Percentiles rank a stretch among this genome's conserved stretches.
Conservation (phyloP, 2,888 invertebrate species). For the Margaritifera margaritifera region DNA sequence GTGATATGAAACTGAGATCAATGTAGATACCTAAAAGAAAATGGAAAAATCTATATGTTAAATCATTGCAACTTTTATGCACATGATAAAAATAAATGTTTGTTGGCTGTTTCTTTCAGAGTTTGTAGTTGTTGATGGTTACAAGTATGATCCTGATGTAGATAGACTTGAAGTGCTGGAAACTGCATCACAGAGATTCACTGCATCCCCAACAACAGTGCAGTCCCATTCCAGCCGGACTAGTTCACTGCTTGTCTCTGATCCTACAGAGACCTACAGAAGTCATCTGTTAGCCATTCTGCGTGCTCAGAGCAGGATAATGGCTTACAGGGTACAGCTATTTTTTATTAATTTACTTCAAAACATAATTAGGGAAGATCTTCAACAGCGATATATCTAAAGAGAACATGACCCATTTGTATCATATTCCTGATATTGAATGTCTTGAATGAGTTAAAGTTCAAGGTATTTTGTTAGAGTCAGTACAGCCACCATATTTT, state of each 20-base stretch:
- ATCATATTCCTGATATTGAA: no score
- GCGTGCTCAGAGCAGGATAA: constrained; percentile 49
- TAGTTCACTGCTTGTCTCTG: constrained; percentile 25
- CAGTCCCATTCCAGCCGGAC: neutral
- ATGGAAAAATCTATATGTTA: neutral
- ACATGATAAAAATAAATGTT: neutral
- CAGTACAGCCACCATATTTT: no score
- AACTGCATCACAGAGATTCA: constrained; percentile 35
- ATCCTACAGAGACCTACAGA: constrained; percentile 38
- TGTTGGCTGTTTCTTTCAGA: constrained; percentile 21
- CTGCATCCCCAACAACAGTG: constrained; percentile 14
- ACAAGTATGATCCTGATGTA: constrained; percentile 34
- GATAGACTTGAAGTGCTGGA: constrained; percentile 40
- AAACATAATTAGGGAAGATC: neutral
- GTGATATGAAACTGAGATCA: neutral
- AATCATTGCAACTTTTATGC: neutral
- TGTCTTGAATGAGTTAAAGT: no score
- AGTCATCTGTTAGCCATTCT: constrained; percentile 51
- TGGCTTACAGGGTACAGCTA: constrained; percentile 58
- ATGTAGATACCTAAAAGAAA: neutral
- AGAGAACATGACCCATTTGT: no score
- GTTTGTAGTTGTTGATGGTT: constrained; percentile 35
- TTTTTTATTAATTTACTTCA: neutral
- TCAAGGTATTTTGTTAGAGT: no score
- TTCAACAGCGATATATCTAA: no score